Conservation (phyloP, 2,113 vertebrate genomes). For the Ceyx margarethae region DNA sequence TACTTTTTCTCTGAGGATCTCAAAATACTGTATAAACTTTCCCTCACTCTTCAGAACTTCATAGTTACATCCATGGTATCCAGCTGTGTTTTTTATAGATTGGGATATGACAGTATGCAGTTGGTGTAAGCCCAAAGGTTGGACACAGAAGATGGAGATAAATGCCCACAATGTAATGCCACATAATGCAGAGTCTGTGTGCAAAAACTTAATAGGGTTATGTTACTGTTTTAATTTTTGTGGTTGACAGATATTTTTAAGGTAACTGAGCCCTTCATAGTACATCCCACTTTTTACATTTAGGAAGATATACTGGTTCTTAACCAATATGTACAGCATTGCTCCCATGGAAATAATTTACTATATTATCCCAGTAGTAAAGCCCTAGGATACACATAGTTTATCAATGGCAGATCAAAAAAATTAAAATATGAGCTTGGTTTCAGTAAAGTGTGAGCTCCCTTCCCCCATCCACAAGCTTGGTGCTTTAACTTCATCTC, state of each 20-base stretch:
- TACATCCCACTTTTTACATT: constrained; percentile 6
- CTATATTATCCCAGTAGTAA: constrained; percentile 33
- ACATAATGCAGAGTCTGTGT: background rate
- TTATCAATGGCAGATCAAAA: constrained; percentile 54
- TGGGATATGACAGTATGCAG: background rate
- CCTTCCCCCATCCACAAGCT: constrained; percentile 64
- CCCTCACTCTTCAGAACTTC: constrained; percentile 27
- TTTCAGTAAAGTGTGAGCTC: constrained; percentile 58
- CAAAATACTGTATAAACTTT: constrained; percentile 37
- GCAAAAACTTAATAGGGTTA: constrained; percentile 30
- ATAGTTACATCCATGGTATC: background rate
- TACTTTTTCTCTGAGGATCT: constrained; percentile 53
- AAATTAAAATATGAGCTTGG: constrained; percentile 40
- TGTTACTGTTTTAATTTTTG: constrained; percentile 50
- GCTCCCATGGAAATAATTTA: constrained; percentile 7
- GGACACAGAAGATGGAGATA: background rate
- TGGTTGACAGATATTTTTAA: constrained; percentile 24
- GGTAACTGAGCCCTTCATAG: constrained; percentile 3
- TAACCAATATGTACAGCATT: constrained; percentile 19
- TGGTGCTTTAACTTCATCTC: constrained; percentile 78
- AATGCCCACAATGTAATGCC: background rate
- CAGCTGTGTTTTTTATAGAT: constrained; percentile 7
- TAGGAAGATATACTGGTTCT: constrained; percentile 48
- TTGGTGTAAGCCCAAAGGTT: constrained; percentile 11
- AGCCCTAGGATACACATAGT: constrained; percentile 15